These are phyloP conservation scores for Onychomys torridus DNA, from an alignment of 2,797 vertebrate species.

Conservation along the genomic window DNA sequence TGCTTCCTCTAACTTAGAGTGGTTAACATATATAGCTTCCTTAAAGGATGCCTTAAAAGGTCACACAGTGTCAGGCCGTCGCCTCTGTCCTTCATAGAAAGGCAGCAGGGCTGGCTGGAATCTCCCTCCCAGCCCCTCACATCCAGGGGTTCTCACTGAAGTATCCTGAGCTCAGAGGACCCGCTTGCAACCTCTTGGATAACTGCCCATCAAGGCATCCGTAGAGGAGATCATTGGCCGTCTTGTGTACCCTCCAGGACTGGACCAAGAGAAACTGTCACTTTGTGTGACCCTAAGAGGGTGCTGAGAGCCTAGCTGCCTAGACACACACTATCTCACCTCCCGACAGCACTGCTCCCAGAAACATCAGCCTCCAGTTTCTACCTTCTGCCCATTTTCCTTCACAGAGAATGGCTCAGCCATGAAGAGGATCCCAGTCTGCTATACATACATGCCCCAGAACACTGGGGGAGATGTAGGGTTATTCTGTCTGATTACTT, in stretches of 20 bases:
- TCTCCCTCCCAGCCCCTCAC: background rate
- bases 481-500: background rate
- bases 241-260: no score
- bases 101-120: background rate
- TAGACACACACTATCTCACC: background rate
- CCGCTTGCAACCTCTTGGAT: background rate
- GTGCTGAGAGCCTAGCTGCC: background rate
- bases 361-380: background rate
- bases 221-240: background rate
- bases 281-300: background rate
- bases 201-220: background rate
- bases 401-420: background rate
- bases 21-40: background rate
- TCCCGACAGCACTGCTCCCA: background rate
- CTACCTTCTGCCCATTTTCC: no score
- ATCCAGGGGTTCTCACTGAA: background rate
- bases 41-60: background rate
- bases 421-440: background rate
- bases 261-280: background rate
- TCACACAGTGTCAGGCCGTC: background rate
- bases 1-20: background rate
- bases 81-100: background rate
- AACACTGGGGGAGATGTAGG: background rate
- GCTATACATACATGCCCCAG: no score
- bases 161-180: background rate